Evolutionary conservation across 1,140 invertebrate species (phyloP), one percentile per base, ranked within the genome.

Genomic region (Aleiodes sp.): DNA sequence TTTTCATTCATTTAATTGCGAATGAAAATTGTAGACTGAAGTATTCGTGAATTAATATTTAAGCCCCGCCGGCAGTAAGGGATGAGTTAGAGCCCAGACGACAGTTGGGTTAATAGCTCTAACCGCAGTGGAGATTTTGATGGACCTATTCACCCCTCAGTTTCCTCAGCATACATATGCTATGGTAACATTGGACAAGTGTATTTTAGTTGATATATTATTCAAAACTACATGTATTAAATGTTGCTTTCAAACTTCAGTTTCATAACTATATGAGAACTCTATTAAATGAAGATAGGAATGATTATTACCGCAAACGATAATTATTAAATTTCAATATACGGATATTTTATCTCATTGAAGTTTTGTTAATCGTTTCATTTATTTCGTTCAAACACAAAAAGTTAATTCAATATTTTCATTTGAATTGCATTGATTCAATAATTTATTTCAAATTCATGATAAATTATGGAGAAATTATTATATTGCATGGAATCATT

Each of bases 51-150:
- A 62, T 62, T 37, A 9, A 62, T 62, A 39, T 62, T 35, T 62
- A 52, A 52, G 16, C 46, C 26, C 10, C 19, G 26, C 14, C 19
- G 33, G 24, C 60, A 62, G 26, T 60, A 62, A 62, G 60, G 33
- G 33, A 39, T 62, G 33, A 35, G 33, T 62, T 62, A 62, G 10
- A 62, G 33, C 33, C 60, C 60, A 62, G 60, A 62, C 19, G 60
- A 62, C 60, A 62, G 60, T 62, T 39, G 60, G 60, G 60, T 62
- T 62, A 35, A 62, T 62, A 37, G 60, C 19, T 37, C 14, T 33
- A 62, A 62, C 60, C 60, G 19, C 60, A 62, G 33, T 24, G 33
- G 19, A 39, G 33, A 62, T 37, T 62, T 62, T 62, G 33, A 62
- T 62, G 60, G 60, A 62, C 60, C 33, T 24, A 24, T 33, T 24